Base-by-base conservation (phyloP, 2,888 invertebrate genomes). In the Malacosoma neustria region DNA sequence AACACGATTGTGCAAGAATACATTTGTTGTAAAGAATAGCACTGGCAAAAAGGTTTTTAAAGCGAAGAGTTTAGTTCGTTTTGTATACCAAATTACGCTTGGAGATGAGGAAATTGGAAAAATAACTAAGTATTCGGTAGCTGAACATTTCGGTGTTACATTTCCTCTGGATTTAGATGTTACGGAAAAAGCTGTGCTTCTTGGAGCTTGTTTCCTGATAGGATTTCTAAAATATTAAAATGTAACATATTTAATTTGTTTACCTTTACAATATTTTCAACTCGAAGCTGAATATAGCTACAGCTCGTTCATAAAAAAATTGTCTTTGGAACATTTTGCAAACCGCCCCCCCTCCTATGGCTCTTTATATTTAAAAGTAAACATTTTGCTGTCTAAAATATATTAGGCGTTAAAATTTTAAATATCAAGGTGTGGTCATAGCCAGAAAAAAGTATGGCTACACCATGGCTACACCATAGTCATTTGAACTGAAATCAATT, bases 131-230 rank as follows among this genome's bases (percentile, higher is more conserved):
- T 61, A 54, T 51, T 32, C 15, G 0, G 31, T 46, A 0, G 33
- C 31, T 1, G 31, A 41, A 0, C 57, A 56, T 36, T 61, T 59
- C 30, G 63, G 53, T 3, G 44, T 72, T 0, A 44, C 59, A 2
- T 73, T 73, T 22, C 72, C 74, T 0, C 39, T 44, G 0, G 58
- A 61, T 5, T 50, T 66, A 45, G 51, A 59, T 22, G 45, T 67
- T 0, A 43, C 43, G 13, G 49, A 59, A n/a, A 75, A 73, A 42
- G 60, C 65, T 0, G 55, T 64, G 12, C 34, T 74, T 11, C 41
- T 74, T 1, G 72, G 71, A 9, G 72, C 73, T 3, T 62, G 71
- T 34, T 70, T 72, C 42, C 41, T 72, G 14, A 65, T 72, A 22
- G 59, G 58, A 14, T 61, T 47, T 44, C 45, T 59, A 32, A 63